phyloP scores from a whole-genome alignment of 2,888 invertebrate genomes.

The Epinotia bilunana region DNA sequence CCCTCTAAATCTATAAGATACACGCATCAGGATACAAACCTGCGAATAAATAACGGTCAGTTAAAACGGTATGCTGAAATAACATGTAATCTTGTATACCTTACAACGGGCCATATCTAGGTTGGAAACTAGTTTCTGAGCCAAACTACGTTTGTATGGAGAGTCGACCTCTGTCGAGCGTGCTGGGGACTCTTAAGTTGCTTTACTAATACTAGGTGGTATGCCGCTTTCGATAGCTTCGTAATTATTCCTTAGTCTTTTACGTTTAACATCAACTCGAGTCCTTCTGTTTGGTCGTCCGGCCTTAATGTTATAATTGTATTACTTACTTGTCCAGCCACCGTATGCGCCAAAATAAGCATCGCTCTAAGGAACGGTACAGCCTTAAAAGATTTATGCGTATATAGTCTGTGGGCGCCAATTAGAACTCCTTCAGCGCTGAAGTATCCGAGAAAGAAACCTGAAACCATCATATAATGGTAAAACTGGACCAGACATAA shows the following conservation, averaged over 20 bases:
- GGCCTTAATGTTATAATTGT: background rate
- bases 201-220: background rate
- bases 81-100: too few species aligned
- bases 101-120: too few species aligned
- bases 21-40: too few species aligned
- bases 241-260: too few species aligned
- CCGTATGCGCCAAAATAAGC: slow-evolving; percentile 87
- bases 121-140: too few species aligned
- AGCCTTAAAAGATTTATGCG: slow-evolving; percentile 92
- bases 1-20: too few species aligned
- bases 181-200: background rate
- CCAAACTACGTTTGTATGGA: too few species aligned
- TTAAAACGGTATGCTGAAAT: background rate
- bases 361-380: slow-evolving; percentile 84
- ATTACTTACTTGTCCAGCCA: slow-evolving; percentile 89
- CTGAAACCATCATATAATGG: too few species aligned
- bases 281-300: too few species aligned
- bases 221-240: background rate
- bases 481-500: too few species aligned
- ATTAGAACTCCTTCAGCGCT: slow-evolving; percentile 88
- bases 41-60: background rate
- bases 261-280: too few species aligned
- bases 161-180: too few species aligned
- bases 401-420: slow-evolving; percentile 91
- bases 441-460: slow-evolving; percentile 53